These are phyloP conservation scores for Periophthalmodon schlosseri DNA, from an alignment of 2,113 vertebrate genomes.

Conservation along the genomic window DNA sequence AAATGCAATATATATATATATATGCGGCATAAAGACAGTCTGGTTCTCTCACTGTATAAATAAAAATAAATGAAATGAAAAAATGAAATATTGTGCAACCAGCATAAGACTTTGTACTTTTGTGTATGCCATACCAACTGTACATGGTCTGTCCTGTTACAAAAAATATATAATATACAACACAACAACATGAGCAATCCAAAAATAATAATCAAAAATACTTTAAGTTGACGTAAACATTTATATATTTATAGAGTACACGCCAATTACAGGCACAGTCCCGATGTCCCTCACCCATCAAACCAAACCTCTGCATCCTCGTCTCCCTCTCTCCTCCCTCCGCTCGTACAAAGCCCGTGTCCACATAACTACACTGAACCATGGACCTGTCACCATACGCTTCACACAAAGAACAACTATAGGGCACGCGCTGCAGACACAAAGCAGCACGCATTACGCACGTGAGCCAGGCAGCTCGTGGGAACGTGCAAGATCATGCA, in stretches of 20 bases:
- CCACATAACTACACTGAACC: neutral
- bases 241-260: neutral
- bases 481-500: neutral
- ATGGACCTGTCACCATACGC: neutral
- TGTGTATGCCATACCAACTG: too few relatives aligned
- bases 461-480: neutral
- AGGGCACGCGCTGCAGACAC: conserved; percentile 49
- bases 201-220: too few relatives aligned
- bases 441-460: conserved; percentile 32
- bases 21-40: too few relatives aligned
- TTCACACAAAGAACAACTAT: conserved; percentile 42
- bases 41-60: too few relatives aligned
- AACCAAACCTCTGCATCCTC: neutral
- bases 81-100: too few relatives aligned
- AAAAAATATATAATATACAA: too few relatives aligned
- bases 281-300: neutral
- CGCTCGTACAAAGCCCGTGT: neutral
- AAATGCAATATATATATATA: too few relatives aligned
- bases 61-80: too few relatives aligned
- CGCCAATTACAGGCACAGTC: neutral
- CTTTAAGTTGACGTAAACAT: neutral
- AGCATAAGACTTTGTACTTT: too few relatives aligned
- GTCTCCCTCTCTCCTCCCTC: too few relatives aligned
- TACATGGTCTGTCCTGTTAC: too few relatives aligned
- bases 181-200: too few relatives aligned